A percentile compares a stretch with the other conserved stretches of the same genome.
These are phyloP conservation scores for Drosophila sordidula DNA, from an alignment of 2,888 invertebrate species.

Conservation along the genomic window DNA sequence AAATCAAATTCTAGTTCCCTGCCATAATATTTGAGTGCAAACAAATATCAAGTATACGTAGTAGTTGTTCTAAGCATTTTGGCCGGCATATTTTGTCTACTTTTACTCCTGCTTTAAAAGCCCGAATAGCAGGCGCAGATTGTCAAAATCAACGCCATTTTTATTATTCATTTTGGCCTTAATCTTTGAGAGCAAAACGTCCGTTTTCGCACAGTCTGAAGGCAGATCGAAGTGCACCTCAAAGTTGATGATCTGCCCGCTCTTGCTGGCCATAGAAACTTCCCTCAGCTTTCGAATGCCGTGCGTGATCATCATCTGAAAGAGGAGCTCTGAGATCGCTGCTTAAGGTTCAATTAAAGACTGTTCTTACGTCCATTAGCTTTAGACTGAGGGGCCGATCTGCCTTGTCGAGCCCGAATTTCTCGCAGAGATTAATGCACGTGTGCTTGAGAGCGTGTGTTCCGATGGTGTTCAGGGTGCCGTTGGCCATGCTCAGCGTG, in stretches of 20 bases:
- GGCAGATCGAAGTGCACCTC: conserved; percentile 10
- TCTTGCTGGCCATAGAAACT: not conserved
- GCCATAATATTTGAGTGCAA: not conserved
- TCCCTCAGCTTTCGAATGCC: conserved; percentile 14
- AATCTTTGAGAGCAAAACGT: conserved; percentile 7
- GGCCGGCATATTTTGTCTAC: not conserved
- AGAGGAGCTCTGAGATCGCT: not conserved
- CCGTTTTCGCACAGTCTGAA: conserved; percentile 18
- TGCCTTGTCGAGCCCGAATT: conserved; percentile 7
- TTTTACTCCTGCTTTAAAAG: not conserved
- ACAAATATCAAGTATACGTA: not conserved
- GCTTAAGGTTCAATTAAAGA: not conserved
- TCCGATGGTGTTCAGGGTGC: conserved; percentile 18
- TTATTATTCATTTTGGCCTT: conserved; percentile 3
- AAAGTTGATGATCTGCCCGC: conserved; percentile 13
- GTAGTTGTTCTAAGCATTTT: not conserved
- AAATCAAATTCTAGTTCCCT: no score
- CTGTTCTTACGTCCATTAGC: conserved; percentile 16
- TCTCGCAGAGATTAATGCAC: conserved; percentile 25
- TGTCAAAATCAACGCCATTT: not conserved
- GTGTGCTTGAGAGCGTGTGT: conserved; percentile 33
- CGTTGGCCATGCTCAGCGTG: conserved; percentile 17
- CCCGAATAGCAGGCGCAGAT: conserved; percentile 5
- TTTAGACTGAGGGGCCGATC: conserved; percentile 9
- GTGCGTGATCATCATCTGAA: conserved; percentile 32